Percentiles rank a stretch among this genome's conserved stretches.
These are phyloP conservation scores for Lathamus discolor DNA, from an alignment of 2,113 vertebrate genomes.

Conservation along the genomic window DNA sequence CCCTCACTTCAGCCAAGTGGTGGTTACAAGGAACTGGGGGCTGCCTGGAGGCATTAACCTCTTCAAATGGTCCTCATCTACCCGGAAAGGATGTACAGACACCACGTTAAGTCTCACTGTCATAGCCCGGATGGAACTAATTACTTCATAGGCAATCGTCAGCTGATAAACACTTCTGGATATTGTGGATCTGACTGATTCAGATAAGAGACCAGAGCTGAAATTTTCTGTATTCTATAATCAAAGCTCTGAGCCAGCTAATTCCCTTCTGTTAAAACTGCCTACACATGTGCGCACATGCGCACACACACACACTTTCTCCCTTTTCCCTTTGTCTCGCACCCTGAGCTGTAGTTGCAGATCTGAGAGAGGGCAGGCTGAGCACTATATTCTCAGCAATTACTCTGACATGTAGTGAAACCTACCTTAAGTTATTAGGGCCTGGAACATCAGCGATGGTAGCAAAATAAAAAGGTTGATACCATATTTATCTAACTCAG, in stretches of 20 bases:
- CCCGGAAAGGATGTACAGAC: neutral
- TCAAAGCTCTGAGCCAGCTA: neutral
- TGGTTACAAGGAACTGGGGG: neutral
- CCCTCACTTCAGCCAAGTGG: neutral
- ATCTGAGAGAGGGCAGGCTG: neutral
- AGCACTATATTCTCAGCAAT: neutral
- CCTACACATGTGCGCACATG: neutral
- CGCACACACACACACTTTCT: neutral
- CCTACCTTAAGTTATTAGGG: neutral
- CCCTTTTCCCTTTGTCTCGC: neutral
- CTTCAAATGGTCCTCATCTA: neutral
- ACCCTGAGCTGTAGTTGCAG: neutral
- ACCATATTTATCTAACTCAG: neutral
- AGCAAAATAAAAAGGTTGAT: neutral
- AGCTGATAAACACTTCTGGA: neutral
- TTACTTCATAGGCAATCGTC: neutral
- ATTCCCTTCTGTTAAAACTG: slow-evolving; percentile 12
- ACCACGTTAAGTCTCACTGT: neutral
- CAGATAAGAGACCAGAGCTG: neutral
- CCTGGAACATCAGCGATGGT: neutral
- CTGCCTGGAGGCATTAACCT: neutral
- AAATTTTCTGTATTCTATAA: neutral
- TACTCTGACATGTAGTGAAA: neutral
- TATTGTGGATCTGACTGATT: neutral
- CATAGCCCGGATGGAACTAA: neutral